phyloP scores from a whole-genome alignment of 1,140 invertebrate genomes.

The Ridgeia piscesae region DNA sequence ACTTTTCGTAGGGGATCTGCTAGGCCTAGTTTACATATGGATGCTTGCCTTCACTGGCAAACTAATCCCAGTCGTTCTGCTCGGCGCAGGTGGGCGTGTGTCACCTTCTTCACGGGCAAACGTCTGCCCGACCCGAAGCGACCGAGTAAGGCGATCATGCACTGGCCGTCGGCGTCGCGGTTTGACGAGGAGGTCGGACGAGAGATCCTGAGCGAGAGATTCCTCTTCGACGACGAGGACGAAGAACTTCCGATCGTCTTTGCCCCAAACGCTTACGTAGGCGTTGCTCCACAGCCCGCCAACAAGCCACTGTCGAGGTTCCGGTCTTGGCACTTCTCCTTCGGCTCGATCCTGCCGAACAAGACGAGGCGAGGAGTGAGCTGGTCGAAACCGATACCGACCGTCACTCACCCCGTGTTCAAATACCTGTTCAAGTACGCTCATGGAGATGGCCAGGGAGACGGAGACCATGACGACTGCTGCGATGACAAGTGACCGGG shows the following conservation, averaged over 20 bases:
- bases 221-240: not conserved
- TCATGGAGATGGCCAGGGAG: no score
- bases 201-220: not conserved
- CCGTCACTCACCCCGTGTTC: not conserved
- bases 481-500: not conserved
- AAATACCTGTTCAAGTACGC: not conserved
- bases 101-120: not conserved
- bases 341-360: not conserved
- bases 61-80: not conserved
- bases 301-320: not conserved
- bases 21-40: no score
- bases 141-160: not conserved
- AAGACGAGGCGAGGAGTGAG: not conserved
- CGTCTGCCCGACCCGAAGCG: no score
- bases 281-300: not conserved
- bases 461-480: no score
- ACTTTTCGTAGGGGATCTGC: no score
- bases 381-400: not conserved
- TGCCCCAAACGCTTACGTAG: not conserved
- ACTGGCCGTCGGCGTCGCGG: not conserved
- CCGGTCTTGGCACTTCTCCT: not conserved
- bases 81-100: not conserved
- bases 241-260: not conserved
- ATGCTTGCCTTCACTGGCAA: no score
- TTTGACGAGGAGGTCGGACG: not conserved